Evolutionary conservation across 92 coral and sea anemone genomes (phyloP), one percentile per base, ranked within the genome.

Genomic region (Phymanthus crucifer): DNA sequence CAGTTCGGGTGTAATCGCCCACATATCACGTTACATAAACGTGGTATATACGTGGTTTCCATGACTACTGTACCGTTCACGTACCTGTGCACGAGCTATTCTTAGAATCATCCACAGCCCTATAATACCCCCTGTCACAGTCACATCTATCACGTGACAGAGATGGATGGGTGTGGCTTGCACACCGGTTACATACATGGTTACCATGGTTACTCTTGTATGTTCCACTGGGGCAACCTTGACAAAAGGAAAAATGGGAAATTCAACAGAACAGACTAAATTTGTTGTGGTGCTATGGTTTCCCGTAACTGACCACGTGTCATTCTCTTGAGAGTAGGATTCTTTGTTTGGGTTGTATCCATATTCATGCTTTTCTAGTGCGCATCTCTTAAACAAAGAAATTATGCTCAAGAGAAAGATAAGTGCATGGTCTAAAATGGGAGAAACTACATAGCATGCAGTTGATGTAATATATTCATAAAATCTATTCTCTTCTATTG

Each of bases 41-140:
- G 50, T n/a, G 50, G 50, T 17, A 17, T 5, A 12, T 12, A 61
- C 33, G 14, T 61, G 33, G 68, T 66, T 29, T 35, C n/a, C 37
- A 57, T 77, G 56, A 3, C 61, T 37, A n/a, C 12, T 34, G 47
- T 37, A n/a, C 12, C 46, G 47, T n/a, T 6, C 50, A 29, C 78
- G 6, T 65, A 92, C 97, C 87, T 76, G 94, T 67, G 61, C 97
- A 92, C 26, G 79, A 72, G 36, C 71, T 87, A 70, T 68, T 80
- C 50, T 8, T 23, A 4, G 81, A 77, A 24, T 90, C 94, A 24
- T 77, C 72, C 26, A 78, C 43, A 18, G 92, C 78, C 46, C 90
- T 71, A 78, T 87, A 87, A 72, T 84, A 92, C 31, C 94, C 97
- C 27, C 45, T 58, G 13, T 85, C 61, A 61, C 97, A 92, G 46